Evolutionary conservation across 2,113 vertebrate genomes (phyloP).

Genomic region (Noctilio leporinus): DNA sequence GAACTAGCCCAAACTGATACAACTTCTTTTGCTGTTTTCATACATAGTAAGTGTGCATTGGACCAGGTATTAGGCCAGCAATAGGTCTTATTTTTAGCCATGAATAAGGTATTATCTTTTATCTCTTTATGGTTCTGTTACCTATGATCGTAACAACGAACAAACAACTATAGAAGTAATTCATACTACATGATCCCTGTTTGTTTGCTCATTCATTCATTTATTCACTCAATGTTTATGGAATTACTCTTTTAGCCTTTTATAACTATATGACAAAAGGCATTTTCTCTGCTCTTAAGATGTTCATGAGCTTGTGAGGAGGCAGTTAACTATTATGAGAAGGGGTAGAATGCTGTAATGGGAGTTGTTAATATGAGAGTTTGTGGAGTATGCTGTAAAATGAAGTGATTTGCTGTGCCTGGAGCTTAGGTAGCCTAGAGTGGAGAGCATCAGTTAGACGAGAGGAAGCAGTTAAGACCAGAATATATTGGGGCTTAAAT

Average conservation of each 20-base stretch:
- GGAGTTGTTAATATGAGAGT: not conserved
- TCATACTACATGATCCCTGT: not conserved
- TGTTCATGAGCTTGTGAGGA: not conserved
- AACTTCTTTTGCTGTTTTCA: not conserved
- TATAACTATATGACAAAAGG: not conserved
- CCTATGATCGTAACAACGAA: not conserved
- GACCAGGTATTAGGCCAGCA: not conserved
- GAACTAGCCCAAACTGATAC: not conserved
- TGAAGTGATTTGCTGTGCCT: not conserved
- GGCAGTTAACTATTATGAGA: not conserved
- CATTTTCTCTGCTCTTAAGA: not conserved
- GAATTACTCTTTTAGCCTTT: not conserved
- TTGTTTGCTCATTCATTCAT: not conserved
- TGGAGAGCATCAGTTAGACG: not conserved
- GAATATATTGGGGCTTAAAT: not conserved
- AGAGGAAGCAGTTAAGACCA: not conserved
- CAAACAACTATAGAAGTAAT: not conserved
- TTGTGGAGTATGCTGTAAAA: not conserved
- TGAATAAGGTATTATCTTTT: not conserved
- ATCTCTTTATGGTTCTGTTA: not conserved
- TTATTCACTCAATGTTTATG: slow-evolving; percentile 10
- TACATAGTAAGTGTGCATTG: not conserved
- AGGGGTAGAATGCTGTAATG: not conserved
- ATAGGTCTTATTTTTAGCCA: not conserved
- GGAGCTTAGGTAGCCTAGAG: not conserved